A percentile compares a stretch with the other conserved stretches of the same genome.
Evolutionary conservation across 2,113 vertebrate genomes (phyloP).

Genomic region (Microtus montanus): DNA sequence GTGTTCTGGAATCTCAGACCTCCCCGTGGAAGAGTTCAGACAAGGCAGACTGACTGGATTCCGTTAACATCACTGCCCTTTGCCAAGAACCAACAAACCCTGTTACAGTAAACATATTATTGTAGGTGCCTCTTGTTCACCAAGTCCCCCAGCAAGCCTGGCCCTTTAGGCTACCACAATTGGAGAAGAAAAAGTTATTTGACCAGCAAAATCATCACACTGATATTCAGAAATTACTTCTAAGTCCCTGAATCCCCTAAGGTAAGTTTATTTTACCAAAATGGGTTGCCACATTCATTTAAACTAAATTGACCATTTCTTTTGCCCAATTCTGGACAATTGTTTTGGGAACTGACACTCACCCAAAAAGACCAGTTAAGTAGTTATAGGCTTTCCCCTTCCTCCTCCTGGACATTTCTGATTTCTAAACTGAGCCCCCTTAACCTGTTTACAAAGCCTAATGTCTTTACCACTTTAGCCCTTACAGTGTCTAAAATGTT

Average conservation of each 20-base stretch:
- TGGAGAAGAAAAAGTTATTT: neutral
- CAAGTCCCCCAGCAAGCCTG: neutral
- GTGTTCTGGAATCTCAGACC: constrained; percentile 57
- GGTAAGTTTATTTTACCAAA: constrained; percentile 28
- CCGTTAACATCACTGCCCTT: neutral
- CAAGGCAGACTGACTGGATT: neutral
- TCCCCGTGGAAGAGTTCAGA: constrained; percentile 14
- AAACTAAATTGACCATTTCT: neutral
- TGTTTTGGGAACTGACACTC: neutral
- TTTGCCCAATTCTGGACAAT: neutral
- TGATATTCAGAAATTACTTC: constrained; percentile 33
- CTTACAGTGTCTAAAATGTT: neutral
- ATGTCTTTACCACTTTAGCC: neutral
- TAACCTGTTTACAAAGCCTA: neutral
- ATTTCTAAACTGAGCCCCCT: neutral
- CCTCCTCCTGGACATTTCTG: neutral
- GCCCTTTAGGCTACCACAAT: constrained; percentile 1
- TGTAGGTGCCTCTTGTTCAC: neutral
- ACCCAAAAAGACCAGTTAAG: neutral
- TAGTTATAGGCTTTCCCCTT: neutral
- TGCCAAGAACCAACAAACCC: constrained; percentile 27
- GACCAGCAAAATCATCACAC: constrained; percentile 5
- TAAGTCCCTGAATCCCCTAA: constrained; percentile 19
- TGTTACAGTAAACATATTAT: neutral
- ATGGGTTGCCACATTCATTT: neutral